Evolutionary conservation across 2,113 vertebrate genomes (phyloP).

Genomic region (Falcunculus frontatus): DNA sequence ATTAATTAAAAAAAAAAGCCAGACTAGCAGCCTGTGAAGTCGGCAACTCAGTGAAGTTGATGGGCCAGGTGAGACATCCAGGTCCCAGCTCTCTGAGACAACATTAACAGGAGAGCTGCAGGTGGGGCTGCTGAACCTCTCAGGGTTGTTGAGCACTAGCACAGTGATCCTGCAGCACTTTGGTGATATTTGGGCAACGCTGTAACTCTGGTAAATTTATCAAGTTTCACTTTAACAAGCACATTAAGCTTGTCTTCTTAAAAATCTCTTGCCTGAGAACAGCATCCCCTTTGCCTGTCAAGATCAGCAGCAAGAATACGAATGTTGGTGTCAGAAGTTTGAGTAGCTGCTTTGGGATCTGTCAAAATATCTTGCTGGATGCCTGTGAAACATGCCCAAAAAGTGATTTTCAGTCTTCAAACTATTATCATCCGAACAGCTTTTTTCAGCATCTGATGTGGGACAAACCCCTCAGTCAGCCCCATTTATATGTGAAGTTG

Average conservation of each 20-base stretch:
- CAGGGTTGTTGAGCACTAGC: not conserved
- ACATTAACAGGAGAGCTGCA: not conserved
- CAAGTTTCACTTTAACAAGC: not conserved
- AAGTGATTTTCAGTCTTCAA: slow-evolving; percentile 26
- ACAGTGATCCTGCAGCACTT: not conserved
- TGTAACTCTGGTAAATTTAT: not conserved
- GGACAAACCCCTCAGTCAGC: not conserved
- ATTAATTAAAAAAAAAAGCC: not conserved
- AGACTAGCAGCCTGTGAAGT: not conserved
- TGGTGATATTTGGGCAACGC: not conserved
- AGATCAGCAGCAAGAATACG: not conserved
- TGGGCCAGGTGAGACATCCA: not conserved
- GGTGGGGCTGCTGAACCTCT: not conserved
- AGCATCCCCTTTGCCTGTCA: slow-evolving; percentile 12
- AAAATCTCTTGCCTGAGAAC: slow-evolving; percentile 4
- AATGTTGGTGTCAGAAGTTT: slow-evolving; percentile 31
- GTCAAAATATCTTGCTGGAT: slow-evolving; percentile 28
- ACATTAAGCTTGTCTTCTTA: not conserved
- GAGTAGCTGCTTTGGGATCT: slow-evolving; percentile 16
- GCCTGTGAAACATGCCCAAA: not conserved
- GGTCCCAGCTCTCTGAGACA: not conserved
- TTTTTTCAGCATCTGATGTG: not conserved
- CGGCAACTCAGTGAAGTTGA: not conserved
- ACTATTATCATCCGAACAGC: not conserved
- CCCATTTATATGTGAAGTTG: not conserved